A percentile compares a stretch with the other conserved stretches of the same genome.
Evolutionary conservation across 1,140 invertebrate species (phyloP).

Genomic region (Nasonia giraulti): DNA sequence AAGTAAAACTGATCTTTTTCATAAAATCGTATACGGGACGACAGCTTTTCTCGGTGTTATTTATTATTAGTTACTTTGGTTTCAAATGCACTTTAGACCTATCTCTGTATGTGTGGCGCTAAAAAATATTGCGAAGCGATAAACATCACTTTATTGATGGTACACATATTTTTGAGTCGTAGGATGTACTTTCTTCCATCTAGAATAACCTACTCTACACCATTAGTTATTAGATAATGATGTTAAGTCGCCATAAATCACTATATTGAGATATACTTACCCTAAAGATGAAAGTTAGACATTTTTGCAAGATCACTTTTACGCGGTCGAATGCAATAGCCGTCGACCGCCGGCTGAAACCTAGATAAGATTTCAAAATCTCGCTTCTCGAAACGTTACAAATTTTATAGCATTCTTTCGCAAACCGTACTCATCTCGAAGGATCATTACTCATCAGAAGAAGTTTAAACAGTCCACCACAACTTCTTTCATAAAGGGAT

Average conservation of each 20-base stretch:
- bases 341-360: not conserved
- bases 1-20: not conserved
- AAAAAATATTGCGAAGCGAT: too few species aligned
- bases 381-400: not conserved
- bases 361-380: not conserved
- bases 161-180: too few species aligned
- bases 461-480: not conserved
- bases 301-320: not conserved
- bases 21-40: not conserved
- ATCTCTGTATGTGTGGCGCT: too few species aligned
- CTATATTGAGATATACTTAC: not conserved
- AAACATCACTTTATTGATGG: too few species aligned
- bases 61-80: not conserved
- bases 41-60: not conserved
- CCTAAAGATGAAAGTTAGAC: not conserved
- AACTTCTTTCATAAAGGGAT: constrained; percentile 1
- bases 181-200: not conserved
- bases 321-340: not conserved
- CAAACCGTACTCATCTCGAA: not conserved
- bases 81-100: too few species aligned
- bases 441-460: not conserved
- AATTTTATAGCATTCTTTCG: constrained; percentile 1
- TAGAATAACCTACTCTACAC: not conserved
- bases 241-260: not conserved
- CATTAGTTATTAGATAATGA: not conserved